Conservation (phyloP, 35 echinoderm and acorn worm genomes). For the Patiria miniata region DNA sequence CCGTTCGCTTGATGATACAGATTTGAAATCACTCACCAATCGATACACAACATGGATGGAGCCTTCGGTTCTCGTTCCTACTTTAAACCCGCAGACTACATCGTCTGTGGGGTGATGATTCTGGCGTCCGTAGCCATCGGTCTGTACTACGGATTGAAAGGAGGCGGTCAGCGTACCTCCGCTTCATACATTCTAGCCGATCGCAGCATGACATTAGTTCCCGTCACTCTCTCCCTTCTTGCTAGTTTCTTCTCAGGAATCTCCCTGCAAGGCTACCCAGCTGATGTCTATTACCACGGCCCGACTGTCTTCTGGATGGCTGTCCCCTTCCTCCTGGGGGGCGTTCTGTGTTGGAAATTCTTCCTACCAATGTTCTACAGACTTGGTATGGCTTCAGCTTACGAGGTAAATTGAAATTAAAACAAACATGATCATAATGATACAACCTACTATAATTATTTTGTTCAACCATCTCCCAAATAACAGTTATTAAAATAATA, state of each 20-base stretch:
- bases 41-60: too few relatives aligned
- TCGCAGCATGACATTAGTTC: background rate
- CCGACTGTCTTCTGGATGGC: background rate
- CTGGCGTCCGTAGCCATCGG: background rate
- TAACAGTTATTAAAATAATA: too few relatives aligned
- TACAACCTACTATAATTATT: too few relatives aligned
- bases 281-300: background rate
- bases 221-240: background rate
- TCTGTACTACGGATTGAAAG: background rate
- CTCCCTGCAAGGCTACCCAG: background rate
- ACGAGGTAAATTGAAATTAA: background rate
- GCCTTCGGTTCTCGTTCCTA: background rate
- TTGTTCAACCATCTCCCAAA: too few relatives aligned
- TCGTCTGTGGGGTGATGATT: background rate
- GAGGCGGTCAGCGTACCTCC: conserved; percentile 12
- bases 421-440: too few relatives aligned
- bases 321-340: background rate
- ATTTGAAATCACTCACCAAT: too few relatives aligned
- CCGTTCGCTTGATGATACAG: too few relatives aligned
- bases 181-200: background rate
- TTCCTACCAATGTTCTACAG: background rate
- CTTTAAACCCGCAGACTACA: background rate
- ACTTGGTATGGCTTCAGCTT: background rate
- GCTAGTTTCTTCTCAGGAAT: background rate
- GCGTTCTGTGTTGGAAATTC: background rate